Evolutionary conservation across 2,888 invertebrate species (phyloP), one percentile per base, ranked within the genome.

Genomic region (Caenorhabditis sp.): DNA sequence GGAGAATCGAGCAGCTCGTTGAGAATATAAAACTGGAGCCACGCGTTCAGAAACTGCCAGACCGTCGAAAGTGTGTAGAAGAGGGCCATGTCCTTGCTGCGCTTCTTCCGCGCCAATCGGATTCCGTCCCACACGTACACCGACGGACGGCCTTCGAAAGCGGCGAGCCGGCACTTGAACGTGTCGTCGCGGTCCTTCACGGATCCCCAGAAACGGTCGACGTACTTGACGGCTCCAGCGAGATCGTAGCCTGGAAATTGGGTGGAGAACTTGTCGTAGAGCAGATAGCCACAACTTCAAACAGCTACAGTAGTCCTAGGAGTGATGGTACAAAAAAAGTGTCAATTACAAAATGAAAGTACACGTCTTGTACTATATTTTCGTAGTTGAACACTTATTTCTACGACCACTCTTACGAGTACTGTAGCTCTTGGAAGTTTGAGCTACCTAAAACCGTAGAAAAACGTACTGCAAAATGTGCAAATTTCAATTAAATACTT

Each of bases 71-170:
- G 52, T 7, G 86, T 73, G 66, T 86, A 88, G 78, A 83, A 87
- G 5, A 82, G 63, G 9, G 81, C 79, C 76, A 88, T 84, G 35
- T 84, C 78, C 24, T 79, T 72, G 24, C 75, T 72, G n/a, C 77
- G 53, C 59, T 81, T 83, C 63, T 79, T 78, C n/a, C 86, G 66
- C 6, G 85, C 84, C 48, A 88, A 61, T 11, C 85, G 78, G n/a
- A 88, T 71, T n/a, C 86, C 86, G 70, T 88, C 88, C 87, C 87
- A 88, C 41, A 88, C 77, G 63, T 83, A 88, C 7, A 83, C 81
- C 7, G 87, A 84, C 13, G 85, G 85, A 24, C 83, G 82, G 30
- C 81, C 79, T 65, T 88, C 85, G 56, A 87, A 85, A 7, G 53
- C 53, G 2, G 80, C 79, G 2, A 84, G 35, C 20, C 83, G 75